Evolutionary conservation across 2,888 invertebrate species (phyloP).

Genomic region (Nomada fabriciana): DNA sequence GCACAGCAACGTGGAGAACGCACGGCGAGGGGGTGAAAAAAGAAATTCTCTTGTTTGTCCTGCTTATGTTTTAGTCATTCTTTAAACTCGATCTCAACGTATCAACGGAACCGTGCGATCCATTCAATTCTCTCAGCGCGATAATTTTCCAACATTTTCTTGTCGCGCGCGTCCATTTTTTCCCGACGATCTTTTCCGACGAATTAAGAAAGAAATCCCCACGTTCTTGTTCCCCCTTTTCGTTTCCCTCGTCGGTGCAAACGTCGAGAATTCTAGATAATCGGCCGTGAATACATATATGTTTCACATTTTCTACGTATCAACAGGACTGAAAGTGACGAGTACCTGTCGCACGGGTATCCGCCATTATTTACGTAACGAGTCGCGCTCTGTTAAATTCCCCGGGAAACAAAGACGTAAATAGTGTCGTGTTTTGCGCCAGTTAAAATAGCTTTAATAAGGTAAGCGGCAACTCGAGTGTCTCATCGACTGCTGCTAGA

Average conservation of each 20-base stretch:
- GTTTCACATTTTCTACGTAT: neutral
- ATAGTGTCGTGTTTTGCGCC: constrained; percentile 54
- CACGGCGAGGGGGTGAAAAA: no score
- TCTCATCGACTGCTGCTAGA: constrained; percentile 56
- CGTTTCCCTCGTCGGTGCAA: neutral
- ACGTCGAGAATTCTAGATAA: neutral
- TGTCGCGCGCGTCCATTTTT: neutral
- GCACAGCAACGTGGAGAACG: constrained; percentile 6
- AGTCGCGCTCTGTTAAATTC: constrained; percentile 45
- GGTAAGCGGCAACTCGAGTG: constrained; percentile 53
- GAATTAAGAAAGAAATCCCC: neutral
- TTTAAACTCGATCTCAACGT: neutral
- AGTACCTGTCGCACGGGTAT: constrained; percentile 1
- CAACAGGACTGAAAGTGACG: constrained; percentile 11
- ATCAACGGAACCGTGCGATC: neutral
- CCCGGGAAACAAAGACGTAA: constrained; percentile 52
- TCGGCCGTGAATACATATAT: neutral
- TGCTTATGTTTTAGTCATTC: constrained; percentile 4
- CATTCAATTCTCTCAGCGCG: constrained; percentile 23
- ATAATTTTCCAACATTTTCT: neutral
- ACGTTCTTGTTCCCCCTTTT: neutral
- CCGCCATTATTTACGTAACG: constrained; percentile 51
- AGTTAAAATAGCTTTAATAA: constrained; percentile 59
- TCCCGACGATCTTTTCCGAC: neutral
- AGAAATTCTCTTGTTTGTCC: constrained; percentile 11